Base-by-base conservation (phyloP, 2,113 vertebrate genomes). In the Heptranchias perlo region DNA sequence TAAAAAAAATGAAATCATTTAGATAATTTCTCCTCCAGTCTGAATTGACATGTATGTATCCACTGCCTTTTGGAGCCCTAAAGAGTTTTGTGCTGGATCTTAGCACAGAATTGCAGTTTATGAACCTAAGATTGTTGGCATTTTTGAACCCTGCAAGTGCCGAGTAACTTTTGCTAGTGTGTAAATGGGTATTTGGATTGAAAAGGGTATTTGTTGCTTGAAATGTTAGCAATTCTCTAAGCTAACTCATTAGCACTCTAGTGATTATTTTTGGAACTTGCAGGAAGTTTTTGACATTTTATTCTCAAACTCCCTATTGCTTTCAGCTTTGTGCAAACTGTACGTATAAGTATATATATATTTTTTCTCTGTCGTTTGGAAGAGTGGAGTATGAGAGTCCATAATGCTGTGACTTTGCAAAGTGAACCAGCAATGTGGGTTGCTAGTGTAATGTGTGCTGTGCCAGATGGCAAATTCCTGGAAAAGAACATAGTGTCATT, bases 401-500 rank as follows among this genome's bases (percentile, higher is more conserved):
- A 92, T 92, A 92, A 39, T 62, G 35, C n/a, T 92, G 89, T 91
- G 31, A 62, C 16, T 82, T 82, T 62, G n/a, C 89, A 62, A 39
- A 62, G 58, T 16, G 62, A 62, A 35, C 61, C 92, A 52, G 25
- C 92, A 47, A 49, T 39, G 0, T 21, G 13, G 16, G 25, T 69
- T 95, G 94, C 44, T 52, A 52, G 64, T 95, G 11, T 52, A 52
- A 65, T 65, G 62, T 44, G 25, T 47, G 39, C 93, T 94, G 2
- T 49, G 47, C 25, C 62, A 49, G 64, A 44, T 52, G 64, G 94
- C 64, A 67, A 95, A 95, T 95, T 95, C 65, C 64, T 95, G 44
- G 44, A 95, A 95, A 95, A 95, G 64, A 67, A 69, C 64, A 49
- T 69, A 28, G 44, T 16, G 64, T 69, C 94, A 73, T 95, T 95